Conservation (phyloP, 2,888 invertebrate species). For the Mythimna ferrago region DNA sequence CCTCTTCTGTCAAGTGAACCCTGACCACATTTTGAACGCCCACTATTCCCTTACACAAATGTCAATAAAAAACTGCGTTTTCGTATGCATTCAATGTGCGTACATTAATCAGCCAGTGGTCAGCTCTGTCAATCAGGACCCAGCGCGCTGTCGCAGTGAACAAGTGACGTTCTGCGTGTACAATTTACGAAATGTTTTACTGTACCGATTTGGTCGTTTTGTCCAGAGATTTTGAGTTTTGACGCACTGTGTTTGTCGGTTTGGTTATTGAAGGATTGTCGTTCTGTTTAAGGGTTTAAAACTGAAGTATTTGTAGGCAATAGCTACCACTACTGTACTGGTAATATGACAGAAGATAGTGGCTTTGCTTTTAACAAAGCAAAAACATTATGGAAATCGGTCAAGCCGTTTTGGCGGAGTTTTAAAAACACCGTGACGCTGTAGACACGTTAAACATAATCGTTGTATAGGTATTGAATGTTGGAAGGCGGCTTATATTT, state of each 20-base stretch:
- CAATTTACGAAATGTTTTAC: constrained; percentile 60
- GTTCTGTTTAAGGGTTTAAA: background rate
- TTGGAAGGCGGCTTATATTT: no score
- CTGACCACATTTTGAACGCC: background rate
- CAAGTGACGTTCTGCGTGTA: constrained; percentile 57
- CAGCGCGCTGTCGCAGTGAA: constrained; percentile 50
- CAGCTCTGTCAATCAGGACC: constrained; percentile 60
- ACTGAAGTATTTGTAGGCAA: background rate
- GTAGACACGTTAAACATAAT: no score
- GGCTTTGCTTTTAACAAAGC: no score
- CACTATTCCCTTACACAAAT: constrained; percentile 28
- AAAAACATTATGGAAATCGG: no score
- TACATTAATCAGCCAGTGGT: constrained; percentile 64
- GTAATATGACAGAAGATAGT: no score
- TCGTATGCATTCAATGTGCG: constrained; percentile 60
- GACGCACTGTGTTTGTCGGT: constrained; percentile 25
- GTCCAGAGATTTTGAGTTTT: constrained; percentile 22
- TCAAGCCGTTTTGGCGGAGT: no score
- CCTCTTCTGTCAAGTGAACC: background rate
- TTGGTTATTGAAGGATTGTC: background rate
- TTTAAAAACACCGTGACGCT: no score
- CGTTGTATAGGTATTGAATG: no score
- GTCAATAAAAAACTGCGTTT: constrained; percentile 44
- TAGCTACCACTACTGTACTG: no score
- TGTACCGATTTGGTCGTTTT: constrained; percentile 37